Percentiles rank a stretch among this genome's conserved stretches.
Conservation (phyloP, 2,797 vertebrate species). For the Poeciliopsis infans region DNA sequence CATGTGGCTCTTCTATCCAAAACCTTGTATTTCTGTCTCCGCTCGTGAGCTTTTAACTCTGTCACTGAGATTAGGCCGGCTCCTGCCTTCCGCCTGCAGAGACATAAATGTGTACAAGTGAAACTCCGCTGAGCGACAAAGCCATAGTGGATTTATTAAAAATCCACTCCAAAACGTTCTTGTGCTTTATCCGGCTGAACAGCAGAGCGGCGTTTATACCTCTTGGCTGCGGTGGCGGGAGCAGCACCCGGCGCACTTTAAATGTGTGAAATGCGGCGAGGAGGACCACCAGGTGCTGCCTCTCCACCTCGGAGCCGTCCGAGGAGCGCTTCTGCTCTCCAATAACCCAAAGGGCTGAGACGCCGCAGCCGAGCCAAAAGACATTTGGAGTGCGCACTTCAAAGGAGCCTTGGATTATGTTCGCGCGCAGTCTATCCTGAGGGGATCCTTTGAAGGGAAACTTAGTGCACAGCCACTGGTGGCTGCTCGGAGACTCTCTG, state of each 20-base stretch:
- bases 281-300: slow-evolving; percentile 78
- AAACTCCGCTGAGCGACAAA: slow-evolving; percentile 60
- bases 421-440: slow-evolving; percentile 77
- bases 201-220: slow-evolving; percentile 54
- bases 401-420: slow-evolving; percentile 83
- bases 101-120: slow-evolving; percentile 53
- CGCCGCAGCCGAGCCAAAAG: slow-evolving; percentile 77
- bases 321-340: slow-evolving; percentile 75
- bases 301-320: slow-evolving; percentile 67
- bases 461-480: slow-evolving; percentile 77
- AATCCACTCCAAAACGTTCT: slow-evolving; percentile 62
- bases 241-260: slow-evolving; percentile 60
- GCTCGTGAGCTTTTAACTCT: slow-evolving; percentile 29
- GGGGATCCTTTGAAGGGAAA: slow-evolving; percentile 83
- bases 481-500: slow-evolving; percentile 65
- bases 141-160: slow-evolving; percentile 71
- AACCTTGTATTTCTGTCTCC: slow-evolving; percentile 22
- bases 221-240: slow-evolving; percentile 57
- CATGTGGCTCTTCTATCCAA: slow-evolving; percentile 27
- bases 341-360: slow-evolving; percentile 74
- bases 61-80: slow-evolving; percentile 44
- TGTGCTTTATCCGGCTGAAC: slow-evolving; percentile 59
- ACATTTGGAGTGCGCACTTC: slow-evolving; percentile 83
- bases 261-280: slow-evolving; percentile 70
- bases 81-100: slow-evolving; percentile 51